Evolutionary conservation across 2,113 vertebrate species (phyloP).

Genomic region (Rhinoderma darwinii): DNA sequence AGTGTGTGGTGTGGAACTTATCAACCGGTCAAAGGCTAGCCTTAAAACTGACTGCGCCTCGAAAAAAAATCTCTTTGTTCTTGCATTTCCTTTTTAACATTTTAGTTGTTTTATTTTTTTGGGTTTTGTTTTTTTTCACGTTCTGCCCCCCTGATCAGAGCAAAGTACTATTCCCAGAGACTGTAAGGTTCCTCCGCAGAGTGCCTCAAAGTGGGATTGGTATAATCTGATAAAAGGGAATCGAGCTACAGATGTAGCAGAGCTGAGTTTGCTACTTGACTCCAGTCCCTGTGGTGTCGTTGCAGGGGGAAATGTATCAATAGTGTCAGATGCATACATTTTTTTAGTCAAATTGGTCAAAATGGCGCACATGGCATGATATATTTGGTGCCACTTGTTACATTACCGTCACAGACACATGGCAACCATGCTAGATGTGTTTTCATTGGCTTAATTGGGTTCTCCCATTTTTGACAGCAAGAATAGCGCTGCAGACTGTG

Average conservation of each 20-base stretch:
- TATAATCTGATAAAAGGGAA: background rate
- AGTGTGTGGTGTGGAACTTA: conserved; percentile 73
- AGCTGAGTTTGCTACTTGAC: background rate
- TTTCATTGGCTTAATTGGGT: too few relatives aligned
- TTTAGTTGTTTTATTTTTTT: conserved; percentile 64
- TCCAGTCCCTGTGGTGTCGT: background rate
- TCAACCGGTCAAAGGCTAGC: conserved; percentile 75
- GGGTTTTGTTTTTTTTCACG: conserved; percentile 40
- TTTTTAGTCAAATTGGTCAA: too few relatives aligned
- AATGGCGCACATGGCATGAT: too few relatives aligned
- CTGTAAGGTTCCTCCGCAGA: too few relatives aligned
- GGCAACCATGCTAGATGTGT: too few relatives aligned
- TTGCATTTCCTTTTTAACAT: conserved; percentile 67
- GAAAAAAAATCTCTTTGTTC: conserved; percentile 79
- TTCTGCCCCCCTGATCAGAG: conserved; percentile 56
- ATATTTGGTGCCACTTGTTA: too few relatives aligned
- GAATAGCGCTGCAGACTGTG: too few relatives aligned
- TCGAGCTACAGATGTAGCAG: background rate
- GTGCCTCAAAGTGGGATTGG: background rate
- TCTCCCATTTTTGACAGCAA: too few relatives aligned
- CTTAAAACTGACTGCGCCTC: conserved; percentile 71
- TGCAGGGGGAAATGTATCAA: too few relatives aligned
- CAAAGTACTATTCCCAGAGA: conserved; percentile 20
- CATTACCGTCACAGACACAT: too few relatives aligned
- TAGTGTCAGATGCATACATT: too few relatives aligned